A percentile compares a stretch with the other conserved stretches of the same genome.
These are phyloP conservation scores for Drosophila kambysellisi DNA, from an alignment of 2,888 invertebrate species.

Conservation along the genomic window DNA sequence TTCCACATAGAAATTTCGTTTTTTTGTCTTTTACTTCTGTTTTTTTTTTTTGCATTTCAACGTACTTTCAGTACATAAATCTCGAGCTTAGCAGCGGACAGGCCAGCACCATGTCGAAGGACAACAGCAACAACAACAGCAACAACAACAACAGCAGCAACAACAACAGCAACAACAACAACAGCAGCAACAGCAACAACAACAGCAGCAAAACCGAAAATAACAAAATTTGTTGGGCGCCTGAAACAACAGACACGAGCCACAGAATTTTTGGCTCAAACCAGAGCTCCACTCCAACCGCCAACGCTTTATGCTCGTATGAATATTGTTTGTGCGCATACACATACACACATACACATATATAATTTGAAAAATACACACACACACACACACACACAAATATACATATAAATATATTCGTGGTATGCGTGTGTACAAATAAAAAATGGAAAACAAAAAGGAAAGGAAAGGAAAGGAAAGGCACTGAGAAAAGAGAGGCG, in stretches of 20 bases:
- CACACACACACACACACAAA: constrained; percentile 2
- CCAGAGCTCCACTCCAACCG: neutral
- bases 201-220: constrained; percentile 21
- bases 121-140: constrained; percentile 36
- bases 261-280: constrained; percentile 43
- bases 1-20: constrained; percentile 54
- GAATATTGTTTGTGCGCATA: constrained; percentile 70
- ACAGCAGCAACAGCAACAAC: constrained; percentile 27
- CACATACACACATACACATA: constrained; percentile 37
- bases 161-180: constrained; percentile 29
- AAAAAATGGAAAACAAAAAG: constrained; percentile 51
- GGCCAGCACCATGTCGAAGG: constrained; percentile 20
- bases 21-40: constrained; percentile 15
- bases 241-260: constrained; percentile 74
- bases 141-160: constrained; percentile 7
- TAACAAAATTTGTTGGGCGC: constrained; percentile 50
- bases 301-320: constrained; percentile 47
- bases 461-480: constrained; percentile 6
- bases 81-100: constrained; percentile 73
- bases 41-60: constrained; percentile 67
- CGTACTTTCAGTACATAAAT: constrained; percentile 77
- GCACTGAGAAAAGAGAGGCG: constrained; percentile 50
- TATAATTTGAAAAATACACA: neutral
- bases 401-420: neutral
- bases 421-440: neutral